Percentiles rank a stretch among this genome's conserved stretches.
phyloP scores from a whole-genome alignment of 1,140 invertebrate species.

The Oncopodura yosiiana region DNA sequence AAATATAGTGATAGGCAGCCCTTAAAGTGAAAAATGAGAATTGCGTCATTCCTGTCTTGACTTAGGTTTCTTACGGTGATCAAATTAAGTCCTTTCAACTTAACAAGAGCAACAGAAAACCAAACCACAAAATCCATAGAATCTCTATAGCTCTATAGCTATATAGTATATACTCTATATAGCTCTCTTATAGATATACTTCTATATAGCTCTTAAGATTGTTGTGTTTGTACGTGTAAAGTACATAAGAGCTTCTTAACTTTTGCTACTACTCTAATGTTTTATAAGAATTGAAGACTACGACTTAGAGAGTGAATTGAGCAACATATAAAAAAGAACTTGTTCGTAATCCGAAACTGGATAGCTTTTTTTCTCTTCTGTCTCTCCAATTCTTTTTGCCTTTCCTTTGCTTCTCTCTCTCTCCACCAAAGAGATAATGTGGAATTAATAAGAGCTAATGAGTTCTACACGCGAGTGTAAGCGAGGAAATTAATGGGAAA shows the following conservation, averaged over 20 bases:
- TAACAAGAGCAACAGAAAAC: too few species aligned
- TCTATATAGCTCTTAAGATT: background rate
- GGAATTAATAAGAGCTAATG: conserved; percentile 35
- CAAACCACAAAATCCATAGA: too few species aligned
- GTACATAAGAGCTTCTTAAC: background rate
- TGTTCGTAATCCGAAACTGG: conserved; percentile 31
- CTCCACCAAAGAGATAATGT: conserved; percentile 32
- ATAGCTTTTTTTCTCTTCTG: conserved; percentile 15
- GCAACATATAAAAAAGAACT: conserved; percentile 13
- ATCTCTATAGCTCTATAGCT: too few species aligned
- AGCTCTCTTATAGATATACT: background rate
- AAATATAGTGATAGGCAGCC: background rate
- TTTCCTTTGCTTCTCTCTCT: conserved; percentile 9
- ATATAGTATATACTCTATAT: background rate
- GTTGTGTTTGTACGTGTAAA: background rate
- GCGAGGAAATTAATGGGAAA: conserved; percentile 37
- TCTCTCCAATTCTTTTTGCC: background rate
- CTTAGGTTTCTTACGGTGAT: conserved; percentile 31
- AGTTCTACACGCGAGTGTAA: conserved; percentile 35
- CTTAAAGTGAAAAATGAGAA: background rate
- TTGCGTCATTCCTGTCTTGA: background rate
- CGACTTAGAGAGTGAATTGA: background rate
- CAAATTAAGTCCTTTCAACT: conserved; percentile 22
- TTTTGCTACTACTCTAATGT: background rate
- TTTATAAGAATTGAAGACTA: background rate